Evolutionary conservation across 2,113 vertebrate species (phyloP).

Genomic region (Crotophaga sulcirostris): DNA sequence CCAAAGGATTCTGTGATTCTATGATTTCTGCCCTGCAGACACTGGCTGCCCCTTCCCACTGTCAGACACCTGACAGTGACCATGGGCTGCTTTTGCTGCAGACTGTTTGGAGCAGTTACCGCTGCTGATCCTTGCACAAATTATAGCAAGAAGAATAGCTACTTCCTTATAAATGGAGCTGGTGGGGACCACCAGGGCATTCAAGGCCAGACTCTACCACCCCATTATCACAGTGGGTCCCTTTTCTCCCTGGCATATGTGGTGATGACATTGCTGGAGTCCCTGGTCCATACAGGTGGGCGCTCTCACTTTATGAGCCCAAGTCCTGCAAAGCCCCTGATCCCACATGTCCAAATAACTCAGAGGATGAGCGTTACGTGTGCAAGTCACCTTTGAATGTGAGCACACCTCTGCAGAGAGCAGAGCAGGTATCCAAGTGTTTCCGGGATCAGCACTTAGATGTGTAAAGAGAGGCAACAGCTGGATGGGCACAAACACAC

Average conservation of each 20-base stretch:
- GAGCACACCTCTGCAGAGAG: background rate
- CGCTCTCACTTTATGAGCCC: fast-evolving
- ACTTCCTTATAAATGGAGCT: background rate
- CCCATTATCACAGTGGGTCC: background rate
- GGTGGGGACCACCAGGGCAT: background rate
- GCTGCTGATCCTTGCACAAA: background rate
- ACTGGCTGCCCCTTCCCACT: background rate
- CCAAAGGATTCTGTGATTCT: too few species aligned
- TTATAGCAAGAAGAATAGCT: background rate
- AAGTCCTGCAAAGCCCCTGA: background rate
- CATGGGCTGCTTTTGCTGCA: too few species aligned
- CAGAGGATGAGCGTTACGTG: background rate
- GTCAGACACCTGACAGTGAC: too few species aligned
- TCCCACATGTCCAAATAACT: fast-evolving
- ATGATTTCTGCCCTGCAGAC: background rate
- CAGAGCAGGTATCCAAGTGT: background rate
- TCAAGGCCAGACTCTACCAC: background rate
- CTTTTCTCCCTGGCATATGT: background rate
- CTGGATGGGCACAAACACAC: background rate
- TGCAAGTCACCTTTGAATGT: background rate
- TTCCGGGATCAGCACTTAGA: background rate
- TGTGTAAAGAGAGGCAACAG: background rate
- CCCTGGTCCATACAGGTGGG: fast-evolving
- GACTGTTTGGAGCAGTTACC: background rate
- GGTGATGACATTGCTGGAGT: background rate